phyloP scores from a whole-genome alignment of 2,888 invertebrate species.

The Subacronicta megacephala region DNA sequence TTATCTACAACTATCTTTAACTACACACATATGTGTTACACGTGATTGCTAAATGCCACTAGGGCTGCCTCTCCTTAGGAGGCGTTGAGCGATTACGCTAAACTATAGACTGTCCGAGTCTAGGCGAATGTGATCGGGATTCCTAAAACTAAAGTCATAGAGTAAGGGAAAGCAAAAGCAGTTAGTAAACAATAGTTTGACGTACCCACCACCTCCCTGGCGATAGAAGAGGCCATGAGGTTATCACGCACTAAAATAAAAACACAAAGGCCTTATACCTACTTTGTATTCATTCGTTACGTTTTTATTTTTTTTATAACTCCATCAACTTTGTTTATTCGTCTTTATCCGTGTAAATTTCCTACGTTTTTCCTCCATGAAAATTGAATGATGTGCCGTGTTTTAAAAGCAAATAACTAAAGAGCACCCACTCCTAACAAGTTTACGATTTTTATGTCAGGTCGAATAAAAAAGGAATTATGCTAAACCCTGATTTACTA shows the following conservation, averaged over 20 bases:
- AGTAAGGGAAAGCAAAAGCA: too few relatives aligned
- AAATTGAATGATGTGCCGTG: conserved; percentile 45
- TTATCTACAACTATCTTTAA: too few relatives aligned
- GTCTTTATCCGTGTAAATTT: not conserved
- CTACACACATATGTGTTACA: too few relatives aligned
- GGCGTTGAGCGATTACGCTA: too few relatives aligned
- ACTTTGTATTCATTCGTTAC: not conserved
- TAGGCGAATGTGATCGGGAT: too few relatives aligned
- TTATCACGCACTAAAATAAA: not conserved
- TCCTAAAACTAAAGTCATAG: too few relatives aligned
- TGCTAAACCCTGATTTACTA: conserved; percentile 69
- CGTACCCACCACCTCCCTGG: too few relatives aligned
- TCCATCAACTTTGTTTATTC: conserved; percentile 1
- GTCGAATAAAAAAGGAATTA: conserved; percentile 70
- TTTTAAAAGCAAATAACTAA: conserved; percentile 47
- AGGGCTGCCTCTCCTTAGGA: too few relatives aligned
- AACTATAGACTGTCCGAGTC: too few relatives aligned
- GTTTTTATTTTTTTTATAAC: not conserved
- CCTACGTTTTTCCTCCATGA: conserved; percentile 23
- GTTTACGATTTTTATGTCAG: conserved; percentile 66
- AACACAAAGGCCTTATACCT: not conserved
- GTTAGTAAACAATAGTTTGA: too few relatives aligned
- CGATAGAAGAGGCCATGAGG: too few relatives aligned
- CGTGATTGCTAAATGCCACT: too few relatives aligned
- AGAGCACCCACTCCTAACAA: conserved; percentile 54